Percentiles rank a stretch among this genome's conserved stretches.
Evolutionary conservation across 2,113 vertebrate genomes (phyloP).

Genomic region (Rhombomys opimus): DNA sequence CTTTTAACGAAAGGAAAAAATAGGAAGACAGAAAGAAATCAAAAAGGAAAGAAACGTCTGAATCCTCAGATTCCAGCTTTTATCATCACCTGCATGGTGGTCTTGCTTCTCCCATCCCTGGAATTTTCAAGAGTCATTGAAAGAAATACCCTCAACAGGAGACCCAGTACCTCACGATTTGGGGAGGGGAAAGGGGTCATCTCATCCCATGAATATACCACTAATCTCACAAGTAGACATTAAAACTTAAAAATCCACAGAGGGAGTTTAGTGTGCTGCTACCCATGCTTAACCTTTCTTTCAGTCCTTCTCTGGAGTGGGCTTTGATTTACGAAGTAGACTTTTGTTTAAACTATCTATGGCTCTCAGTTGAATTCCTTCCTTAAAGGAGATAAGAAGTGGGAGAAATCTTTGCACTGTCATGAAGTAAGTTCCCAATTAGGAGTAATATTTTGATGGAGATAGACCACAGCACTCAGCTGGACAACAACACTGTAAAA

Average conservation of each 20-base stretch:
- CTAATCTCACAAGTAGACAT: background rate
- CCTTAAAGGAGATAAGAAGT: background rate
- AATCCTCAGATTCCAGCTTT: background rate
- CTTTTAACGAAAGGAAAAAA: background rate
- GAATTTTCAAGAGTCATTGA: background rate
- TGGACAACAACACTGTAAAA: background rate
- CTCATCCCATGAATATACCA: background rate
- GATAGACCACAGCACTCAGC: background rate
- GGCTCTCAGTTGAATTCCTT: background rate
- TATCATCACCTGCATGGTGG: no score
- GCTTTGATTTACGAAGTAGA: background rate
- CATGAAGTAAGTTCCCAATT: background rate
- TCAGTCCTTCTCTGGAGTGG: background rate
- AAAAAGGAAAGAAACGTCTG: background rate
- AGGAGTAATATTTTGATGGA: background rate
- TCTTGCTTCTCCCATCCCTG: background rate
- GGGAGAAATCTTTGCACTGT: background rate
- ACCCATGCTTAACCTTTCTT: no score
- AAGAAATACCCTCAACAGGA: background rate
- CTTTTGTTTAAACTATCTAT: background rate
- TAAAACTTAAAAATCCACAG: background rate
- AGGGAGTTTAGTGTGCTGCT: background rate
- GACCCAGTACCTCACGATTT: background rate
- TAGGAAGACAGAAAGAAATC: background rate
- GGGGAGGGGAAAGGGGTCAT: background rate